phyloP scores from a whole-genome alignment of 2,888 invertebrate genomes.

The Troilus luridus region DNA sequence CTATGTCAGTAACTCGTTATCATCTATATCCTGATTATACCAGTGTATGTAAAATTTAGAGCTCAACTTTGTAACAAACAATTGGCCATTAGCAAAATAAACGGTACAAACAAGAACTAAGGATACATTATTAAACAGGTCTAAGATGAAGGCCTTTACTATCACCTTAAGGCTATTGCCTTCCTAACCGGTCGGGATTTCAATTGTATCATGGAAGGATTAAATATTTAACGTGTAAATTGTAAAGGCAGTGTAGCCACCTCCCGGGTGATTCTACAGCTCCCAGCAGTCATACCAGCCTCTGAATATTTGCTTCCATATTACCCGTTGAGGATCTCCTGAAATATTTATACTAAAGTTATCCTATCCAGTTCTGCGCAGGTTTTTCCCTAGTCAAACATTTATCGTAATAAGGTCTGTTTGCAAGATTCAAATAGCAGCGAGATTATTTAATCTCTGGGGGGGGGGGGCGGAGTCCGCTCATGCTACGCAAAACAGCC shows the following conservation, averaged over 20 bases:
- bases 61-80: too few relatives aligned
- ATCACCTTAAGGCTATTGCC: too few relatives aligned
- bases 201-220: background rate
- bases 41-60: too few relatives aligned
- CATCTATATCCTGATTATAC: too few relatives aligned
- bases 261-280: background rate
- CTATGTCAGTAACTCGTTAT: too few relatives aligned
- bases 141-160: too few relatives aligned
- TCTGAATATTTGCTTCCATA: constrained; percentile 17
- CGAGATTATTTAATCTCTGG: constrained; percentile 17
- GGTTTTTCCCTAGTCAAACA: constrained; percentile 17
- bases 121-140: too few relatives aligned
- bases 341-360: constrained; percentile 16
- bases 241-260: background rate
- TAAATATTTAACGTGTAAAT: background rate
- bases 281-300: background rate
- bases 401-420: constrained; percentile 27
- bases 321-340: background rate
- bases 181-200: background rate
- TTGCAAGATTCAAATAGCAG: constrained; percentile 5
- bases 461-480: background rate
- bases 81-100: too few relatives aligned
- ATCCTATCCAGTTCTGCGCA: background rate
- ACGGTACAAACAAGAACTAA: too few relatives aligned
- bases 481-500: constrained; percentile 24